Conservation (phyloP, 1,140 invertebrate genomes). For the Apis laboriosa region DNA sequence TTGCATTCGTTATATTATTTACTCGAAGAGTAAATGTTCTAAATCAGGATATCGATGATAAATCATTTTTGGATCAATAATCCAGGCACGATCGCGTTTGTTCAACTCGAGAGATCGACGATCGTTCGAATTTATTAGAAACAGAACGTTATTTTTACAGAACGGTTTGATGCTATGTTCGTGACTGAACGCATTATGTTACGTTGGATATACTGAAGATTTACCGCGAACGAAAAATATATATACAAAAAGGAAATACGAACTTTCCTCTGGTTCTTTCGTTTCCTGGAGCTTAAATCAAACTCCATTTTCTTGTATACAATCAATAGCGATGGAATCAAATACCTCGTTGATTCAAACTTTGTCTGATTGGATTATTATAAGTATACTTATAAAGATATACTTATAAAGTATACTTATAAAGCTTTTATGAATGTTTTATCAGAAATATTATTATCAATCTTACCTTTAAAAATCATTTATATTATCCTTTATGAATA, state of each 20-base stretch:
- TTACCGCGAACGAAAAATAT: background rate
- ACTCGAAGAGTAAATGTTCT: background rate
- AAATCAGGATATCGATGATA: background rate
- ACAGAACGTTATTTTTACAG: background rate
- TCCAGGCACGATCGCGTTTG: background rate
- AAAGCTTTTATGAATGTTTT: too few species aligned
- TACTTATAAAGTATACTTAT: too few species aligned
- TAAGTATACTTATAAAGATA: too few species aligned
- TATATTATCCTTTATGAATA: too few species aligned
- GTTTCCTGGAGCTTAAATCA: background rate
- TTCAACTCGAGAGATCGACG: background rate
- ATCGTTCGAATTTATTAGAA: background rate
- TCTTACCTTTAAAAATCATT: too few species aligned
- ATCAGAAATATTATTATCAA: too few species aligned
- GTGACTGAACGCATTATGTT: constrained; percentile 4
- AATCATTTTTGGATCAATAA: background rate
- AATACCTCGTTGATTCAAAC: too few species aligned
- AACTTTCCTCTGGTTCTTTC: background rate
- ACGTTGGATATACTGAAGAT: background rate
- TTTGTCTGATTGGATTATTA: too few species aligned
- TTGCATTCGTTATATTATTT: background rate
- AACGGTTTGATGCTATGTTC: background rate
- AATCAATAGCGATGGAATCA: too few species aligned
- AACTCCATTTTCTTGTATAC: background rate
- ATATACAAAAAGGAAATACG: background rate